A percentile compares a stretch with the other conserved stretches of the same genome.
Evolutionary conservation across 2,888 invertebrate species (phyloP).

Genomic region (Leptinotarsa rubiginosa): DNA sequence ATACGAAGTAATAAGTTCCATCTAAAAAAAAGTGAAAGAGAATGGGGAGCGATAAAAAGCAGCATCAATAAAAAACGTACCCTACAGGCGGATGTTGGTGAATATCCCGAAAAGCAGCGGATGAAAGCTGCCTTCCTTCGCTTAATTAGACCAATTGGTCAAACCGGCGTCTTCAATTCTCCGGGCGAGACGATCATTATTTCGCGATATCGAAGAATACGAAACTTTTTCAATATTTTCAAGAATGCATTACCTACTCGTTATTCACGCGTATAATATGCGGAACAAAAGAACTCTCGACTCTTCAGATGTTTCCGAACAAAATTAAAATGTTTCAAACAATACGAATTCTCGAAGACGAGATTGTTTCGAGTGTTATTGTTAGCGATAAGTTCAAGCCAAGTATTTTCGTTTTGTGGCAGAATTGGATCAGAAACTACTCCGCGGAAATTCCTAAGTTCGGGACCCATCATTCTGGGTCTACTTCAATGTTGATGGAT

Average conservation of each 20-base stretch:
- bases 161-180: slow-evolving; percentile 46
- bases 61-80: slow-evolving; percentile 5
- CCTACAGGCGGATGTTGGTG: slow-evolving; percentile 10
- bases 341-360: slow-evolving; percentile 5
- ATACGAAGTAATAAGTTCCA: slow-evolving; percentile 17
- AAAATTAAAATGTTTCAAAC: slow-evolving; percentile 37
- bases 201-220: slow-evolving; percentile 38
- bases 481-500: too few relatives aligned
- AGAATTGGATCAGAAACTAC: slow-evolving; percentile 11
- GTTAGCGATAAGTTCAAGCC: slow-evolving; percentile 18
- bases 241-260: slow-evolving; percentile 40
- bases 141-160: slow-evolving; percentile 54
- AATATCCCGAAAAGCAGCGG: slow-evolving; percentile 36
- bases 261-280: slow-evolving; percentile 41
- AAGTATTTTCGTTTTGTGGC: background rate
- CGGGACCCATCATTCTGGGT: too few relatives aligned
- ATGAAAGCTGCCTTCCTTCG: slow-evolving; percentile 41
- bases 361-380: slow-evolving; percentile 19
- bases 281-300: slow-evolving; percentile 40
- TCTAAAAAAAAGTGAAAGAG: background rate
- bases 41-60: background rate
- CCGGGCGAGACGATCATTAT: slow-evolving; percentile 47
- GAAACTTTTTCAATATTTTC: slow-evolving; percentile 44
- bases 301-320: slow-evolving; percentile 39
- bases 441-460: background rate